Evolutionary conservation across 2,113 vertebrate genomes (phyloP).

Genomic region (Peromyscus polionotus): DNA sequence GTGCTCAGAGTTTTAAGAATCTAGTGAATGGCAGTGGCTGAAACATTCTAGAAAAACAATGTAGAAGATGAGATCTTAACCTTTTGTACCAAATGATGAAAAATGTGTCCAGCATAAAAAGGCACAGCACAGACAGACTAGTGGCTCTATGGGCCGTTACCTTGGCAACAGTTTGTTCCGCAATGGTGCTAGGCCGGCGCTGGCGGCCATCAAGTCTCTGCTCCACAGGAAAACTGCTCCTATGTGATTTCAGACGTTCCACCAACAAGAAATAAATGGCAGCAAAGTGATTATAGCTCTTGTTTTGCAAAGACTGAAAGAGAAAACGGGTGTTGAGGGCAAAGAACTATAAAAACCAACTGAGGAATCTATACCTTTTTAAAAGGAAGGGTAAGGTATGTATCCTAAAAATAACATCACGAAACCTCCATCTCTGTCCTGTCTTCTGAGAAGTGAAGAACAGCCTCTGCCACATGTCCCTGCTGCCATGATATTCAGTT

Average conservation of each 20-base stretch:
- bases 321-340: constrained; percentile 60
- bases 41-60: constrained; percentile 37
- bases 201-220: constrained; percentile 95
- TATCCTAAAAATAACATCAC: neutral
- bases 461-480: neutral
- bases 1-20: constrained; percentile 20
- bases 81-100: constrained; percentile 29
- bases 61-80: constrained; percentile 32
- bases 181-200: constrained; percentile 95
- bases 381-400: neutral
- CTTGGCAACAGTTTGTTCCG: constrained; percentile 97
- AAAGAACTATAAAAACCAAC: constrained; percentile 1
- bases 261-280: constrained; percentile 99
- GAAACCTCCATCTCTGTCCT: neutral
- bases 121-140: constrained; percentile 18
- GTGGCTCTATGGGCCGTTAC: constrained; percentile 84
- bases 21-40: neutral
- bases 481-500: neutral
- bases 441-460: neutral
- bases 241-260: constrained; percentile 97
- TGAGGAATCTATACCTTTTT: neutral
- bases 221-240: constrained; percentile 98
- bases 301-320: constrained; percentile 96
- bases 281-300: constrained; percentile 99
- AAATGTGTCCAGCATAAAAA: constrained; percentile 57